phyloP scores from a whole-genome alignment of 92 coral and sea anemone species.

The Phenganax stokvisi region DNA sequence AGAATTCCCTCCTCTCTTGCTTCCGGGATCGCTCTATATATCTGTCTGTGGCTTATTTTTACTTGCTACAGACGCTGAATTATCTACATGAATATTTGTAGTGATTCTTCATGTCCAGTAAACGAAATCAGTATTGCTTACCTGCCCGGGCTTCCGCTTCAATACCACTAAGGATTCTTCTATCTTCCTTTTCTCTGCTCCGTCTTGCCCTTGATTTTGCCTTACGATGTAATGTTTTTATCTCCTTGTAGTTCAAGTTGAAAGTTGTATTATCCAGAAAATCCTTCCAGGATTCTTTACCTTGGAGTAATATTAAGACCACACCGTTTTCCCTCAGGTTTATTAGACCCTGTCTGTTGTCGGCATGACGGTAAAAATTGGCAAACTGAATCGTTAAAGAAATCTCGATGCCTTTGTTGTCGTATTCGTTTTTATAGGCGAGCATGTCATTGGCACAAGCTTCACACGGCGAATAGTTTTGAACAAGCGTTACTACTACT shows the following conservation, averaged over 20 bases:
- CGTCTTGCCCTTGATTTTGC: background rate
- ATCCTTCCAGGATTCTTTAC: constrained; percentile 6
- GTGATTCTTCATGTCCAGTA: too few relatives aligned
- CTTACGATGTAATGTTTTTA: background rate
- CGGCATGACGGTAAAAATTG: constrained; percentile 27
- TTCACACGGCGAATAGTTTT: constrained; percentile 41
- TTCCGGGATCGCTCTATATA: too few relatives aligned
- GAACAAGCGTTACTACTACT: background rate
- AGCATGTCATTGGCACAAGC: constrained; percentile 1
- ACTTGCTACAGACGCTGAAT: too few relatives aligned
- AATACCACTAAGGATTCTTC: background rate
- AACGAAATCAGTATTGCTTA: too few relatives aligned
- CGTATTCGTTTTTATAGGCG: background rate
- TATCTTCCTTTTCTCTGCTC: background rate
- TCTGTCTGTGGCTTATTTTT: too few relatives aligned
- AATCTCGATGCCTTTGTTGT: background rate
- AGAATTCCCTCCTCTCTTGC: too few relatives aligned
- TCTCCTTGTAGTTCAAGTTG: background rate
- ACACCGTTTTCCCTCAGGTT: background rate
- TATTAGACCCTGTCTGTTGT: background rate
- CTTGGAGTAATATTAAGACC: constrained; percentile 16
- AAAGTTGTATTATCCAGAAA: constrained; percentile 22
- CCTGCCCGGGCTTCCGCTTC: background rate
- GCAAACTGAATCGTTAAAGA: constrained; percentile 14
- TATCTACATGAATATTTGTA: too few relatives aligned